Percentiles rank a stretch among this genome's conserved stretches.
phyloP scores from a whole-genome alignment of 2,888 invertebrate species.

The Sesia bembeciformis region DNA sequence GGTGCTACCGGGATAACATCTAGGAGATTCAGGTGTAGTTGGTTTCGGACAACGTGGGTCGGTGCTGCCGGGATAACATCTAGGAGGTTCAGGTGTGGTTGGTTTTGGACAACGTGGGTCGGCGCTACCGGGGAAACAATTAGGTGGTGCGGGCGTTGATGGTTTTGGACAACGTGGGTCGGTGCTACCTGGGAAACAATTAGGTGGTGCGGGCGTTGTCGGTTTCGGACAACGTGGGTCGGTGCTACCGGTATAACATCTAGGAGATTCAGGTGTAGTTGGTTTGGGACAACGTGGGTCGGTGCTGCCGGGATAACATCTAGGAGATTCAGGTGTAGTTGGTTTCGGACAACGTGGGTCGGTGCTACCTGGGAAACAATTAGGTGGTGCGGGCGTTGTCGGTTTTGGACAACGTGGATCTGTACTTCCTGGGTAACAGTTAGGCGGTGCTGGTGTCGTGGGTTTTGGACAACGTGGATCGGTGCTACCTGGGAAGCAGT shows the following conservation, averaged over 20 bases:
- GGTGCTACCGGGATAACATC: constrained; percentile 35
- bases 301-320: constrained; percentile 25
- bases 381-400: background rate
- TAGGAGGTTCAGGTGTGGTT: constrained; percentile 6
- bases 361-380: constrained; percentile 17
- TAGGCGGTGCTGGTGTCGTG: constrained; percentile 12
- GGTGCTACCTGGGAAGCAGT: constrained; percentile 5
- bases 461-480: constrained; percentile 21
- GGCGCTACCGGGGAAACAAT: constrained; percentile 1
- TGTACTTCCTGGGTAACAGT: constrained; percentile 18
- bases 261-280: constrained; percentile 11
- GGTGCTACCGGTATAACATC: constrained; percentile 28
- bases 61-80: too few species aligned
- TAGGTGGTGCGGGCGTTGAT: constrained; percentile 14
- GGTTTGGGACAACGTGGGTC: constrained; percentile 19
- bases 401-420: constrained; percentile 2
- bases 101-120: constrained; percentile 18
- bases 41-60: background rate
- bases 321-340: constrained; percentile 5
- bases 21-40: constrained; percentile 22
- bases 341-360: constrained; percentile 6
- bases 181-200: constrained; percentile 35
- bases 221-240: constrained; percentile 33
- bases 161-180: constrained; percentile 28
- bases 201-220: constrained; percentile 22